phyloP scores from a whole-genome alignment of 2,113 vertebrate species.

The Aegotheles bennettii region DNA sequence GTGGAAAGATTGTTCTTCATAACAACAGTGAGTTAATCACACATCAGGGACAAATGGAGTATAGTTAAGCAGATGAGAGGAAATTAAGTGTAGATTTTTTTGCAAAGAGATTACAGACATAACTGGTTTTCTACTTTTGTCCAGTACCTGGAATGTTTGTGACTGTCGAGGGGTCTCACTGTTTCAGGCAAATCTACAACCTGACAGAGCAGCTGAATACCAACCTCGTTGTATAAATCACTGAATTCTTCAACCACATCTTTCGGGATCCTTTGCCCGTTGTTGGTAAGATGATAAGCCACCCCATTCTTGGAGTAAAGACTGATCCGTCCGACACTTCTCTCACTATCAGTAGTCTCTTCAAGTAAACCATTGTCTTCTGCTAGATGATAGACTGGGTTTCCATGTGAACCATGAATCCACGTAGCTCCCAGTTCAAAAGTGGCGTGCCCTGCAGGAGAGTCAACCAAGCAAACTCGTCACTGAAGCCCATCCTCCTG shows the following conservation, averaged over 20 bases:
- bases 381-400: slow-evolving; percentile 98
- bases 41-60: not conserved
- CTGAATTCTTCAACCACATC: slow-evolving; percentile 99
- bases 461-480: not conserved
- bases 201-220: not conserved
- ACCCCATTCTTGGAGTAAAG: slow-evolving; percentile 96
- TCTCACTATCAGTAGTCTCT: slow-evolving; percentile 90
- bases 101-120: not conserved
- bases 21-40: not conserved
- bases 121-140: not conserved
- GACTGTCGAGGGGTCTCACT: not conserved
- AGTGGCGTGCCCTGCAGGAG: slow-evolving; percentile 82
- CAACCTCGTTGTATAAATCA: slow-evolving; percentile 98
- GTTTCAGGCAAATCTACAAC: not conserved
- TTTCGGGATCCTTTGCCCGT: slow-evolving; percentile 91
- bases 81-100: not conserved
- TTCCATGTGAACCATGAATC: slow-evolving; percentile 98
- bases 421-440: slow-evolving; percentile 99
- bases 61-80: not conserved
- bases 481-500: not conserved
- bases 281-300: slow-evolving; percentile 95
- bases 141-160: fast-evolving
- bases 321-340: slow-evolving; percentile 93
- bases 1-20: not conserved
- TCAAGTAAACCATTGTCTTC: slow-evolving; percentile 95